Conservation (phyloP, 1,140 invertebrate genomes). For the Maconellicoccus hirsutus region DNA sequence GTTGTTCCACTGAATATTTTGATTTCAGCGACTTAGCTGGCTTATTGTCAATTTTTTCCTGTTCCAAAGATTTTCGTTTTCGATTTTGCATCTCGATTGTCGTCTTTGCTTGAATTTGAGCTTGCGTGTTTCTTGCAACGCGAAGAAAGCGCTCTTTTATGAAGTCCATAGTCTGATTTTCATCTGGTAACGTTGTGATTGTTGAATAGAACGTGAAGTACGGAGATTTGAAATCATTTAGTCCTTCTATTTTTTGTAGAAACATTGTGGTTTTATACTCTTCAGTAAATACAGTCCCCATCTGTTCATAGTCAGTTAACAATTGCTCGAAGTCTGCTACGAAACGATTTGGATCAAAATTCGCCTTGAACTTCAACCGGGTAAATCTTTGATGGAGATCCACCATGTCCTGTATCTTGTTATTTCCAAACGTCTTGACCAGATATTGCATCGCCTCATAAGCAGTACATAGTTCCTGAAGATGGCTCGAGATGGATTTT, state of each 20-base stretch:
- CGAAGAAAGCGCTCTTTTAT: neutral
- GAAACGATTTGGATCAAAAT: neutral
- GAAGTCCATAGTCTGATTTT: neutral
- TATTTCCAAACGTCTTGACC: neutral
- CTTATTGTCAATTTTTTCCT: neutral
- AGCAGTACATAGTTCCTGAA: neutral
- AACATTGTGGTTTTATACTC: neutral
- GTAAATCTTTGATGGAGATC: neutral
- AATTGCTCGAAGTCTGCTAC: neutral
- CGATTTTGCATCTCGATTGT: neutral
- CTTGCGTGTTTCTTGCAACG: neutral
- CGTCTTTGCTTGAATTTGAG: neutral
- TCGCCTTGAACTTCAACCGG: neutral
- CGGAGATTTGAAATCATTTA: neutral
- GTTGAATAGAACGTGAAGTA: neutral
- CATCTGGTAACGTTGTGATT: neutral
- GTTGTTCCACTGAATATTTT: neutral
- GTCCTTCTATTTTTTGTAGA: constrained; percentile 1
- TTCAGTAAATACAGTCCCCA: neutral
- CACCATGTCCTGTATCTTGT: neutral
- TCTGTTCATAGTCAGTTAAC: neutral
- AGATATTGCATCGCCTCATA: neutral
- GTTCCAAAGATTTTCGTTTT: neutral
- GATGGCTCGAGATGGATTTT: neutral
- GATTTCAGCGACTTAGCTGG: neutral